phyloP scores from a whole-genome alignment of 2,113 vertebrate species.

The Burhinus bistriatus region DNA sequence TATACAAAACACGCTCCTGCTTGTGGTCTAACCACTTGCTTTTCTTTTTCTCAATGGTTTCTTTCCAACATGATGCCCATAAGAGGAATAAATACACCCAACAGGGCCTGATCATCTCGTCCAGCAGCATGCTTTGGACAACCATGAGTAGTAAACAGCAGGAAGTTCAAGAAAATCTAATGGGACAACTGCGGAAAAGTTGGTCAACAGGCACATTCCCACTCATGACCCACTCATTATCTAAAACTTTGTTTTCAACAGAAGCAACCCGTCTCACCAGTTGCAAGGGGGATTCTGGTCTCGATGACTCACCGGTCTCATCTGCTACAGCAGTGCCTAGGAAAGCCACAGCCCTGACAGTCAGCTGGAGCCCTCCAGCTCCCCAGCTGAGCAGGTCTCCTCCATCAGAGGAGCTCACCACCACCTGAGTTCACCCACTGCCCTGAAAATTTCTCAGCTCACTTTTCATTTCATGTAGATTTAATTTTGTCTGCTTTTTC shows the following conservation, averaged over 20 bases:
- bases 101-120: neutral
- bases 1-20: neutral
- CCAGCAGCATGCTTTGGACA: neutral
- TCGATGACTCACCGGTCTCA: neutral
- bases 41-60: neutral
- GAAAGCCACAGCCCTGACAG: neutral
- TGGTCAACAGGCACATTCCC: neutral
- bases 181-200: neutral
- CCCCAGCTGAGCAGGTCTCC: neutral
- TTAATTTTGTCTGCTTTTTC: neutral
- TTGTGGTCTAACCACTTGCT: conserved; percentile 2
- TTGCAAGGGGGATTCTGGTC: neutral
- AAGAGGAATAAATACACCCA: neutral
- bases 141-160: neutral
- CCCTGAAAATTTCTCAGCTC: neutral
- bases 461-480: neutral
- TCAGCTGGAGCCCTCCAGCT: neutral
- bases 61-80: neutral
- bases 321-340: neutral
- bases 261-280: neutral
- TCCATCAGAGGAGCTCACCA: neutral
- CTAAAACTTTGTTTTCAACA: neutral
- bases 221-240: neutral
- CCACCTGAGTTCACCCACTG: neutral
- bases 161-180: neutral